Evolutionary conservation across 2,888 invertebrate genomes (phyloP).

Genomic region (Acleris sparsana): DNA sequence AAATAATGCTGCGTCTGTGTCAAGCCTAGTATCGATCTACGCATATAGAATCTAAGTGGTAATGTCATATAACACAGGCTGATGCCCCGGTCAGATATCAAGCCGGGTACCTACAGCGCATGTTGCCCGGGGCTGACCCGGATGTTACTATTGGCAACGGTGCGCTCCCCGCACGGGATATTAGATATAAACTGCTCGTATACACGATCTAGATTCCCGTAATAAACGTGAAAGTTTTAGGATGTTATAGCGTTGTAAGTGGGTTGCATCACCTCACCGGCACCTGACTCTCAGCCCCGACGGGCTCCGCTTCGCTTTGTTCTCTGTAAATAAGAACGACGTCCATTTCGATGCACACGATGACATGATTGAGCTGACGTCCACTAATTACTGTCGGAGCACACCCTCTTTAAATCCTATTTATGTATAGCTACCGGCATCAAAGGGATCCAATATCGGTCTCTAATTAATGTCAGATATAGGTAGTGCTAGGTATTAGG

Average conservation of each 20-base stretch:
- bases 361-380: constrained; percentile 46
- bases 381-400: constrained; percentile 54
- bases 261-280: constrained; percentile 51
- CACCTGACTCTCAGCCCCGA: constrained; percentile 53
- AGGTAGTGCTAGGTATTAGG: constrained; percentile 37
- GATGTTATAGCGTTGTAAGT: constrained; percentile 43
- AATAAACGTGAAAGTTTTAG: constrained; percentile 20
- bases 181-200: constrained; percentile 37
- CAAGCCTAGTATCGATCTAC: constrained; percentile 24
- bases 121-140: constrained; percentile 48
- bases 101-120: constrained; percentile 39
- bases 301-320: constrained; percentile 50
- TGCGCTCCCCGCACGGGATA: constrained; percentile 30
- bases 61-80: constrained; percentile 16
- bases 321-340: constrained; percentile 50
- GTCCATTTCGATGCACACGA: constrained; percentile 49
- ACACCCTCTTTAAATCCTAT: constrained; percentile 37
- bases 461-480: constrained; percentile 40
- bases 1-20: constrained; percentile 22
- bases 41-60: background rate
- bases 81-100: constrained; percentile 31
- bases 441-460: constrained; percentile 37
- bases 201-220: constrained; percentile 44
- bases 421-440: constrained; percentile 23
- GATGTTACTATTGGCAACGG: constrained; percentile 60